These are phyloP conservation scores for Drosophila leontia DNA, from an alignment of 1,140 invertebrate genomes.

Conservation along the genomic window DNA sequence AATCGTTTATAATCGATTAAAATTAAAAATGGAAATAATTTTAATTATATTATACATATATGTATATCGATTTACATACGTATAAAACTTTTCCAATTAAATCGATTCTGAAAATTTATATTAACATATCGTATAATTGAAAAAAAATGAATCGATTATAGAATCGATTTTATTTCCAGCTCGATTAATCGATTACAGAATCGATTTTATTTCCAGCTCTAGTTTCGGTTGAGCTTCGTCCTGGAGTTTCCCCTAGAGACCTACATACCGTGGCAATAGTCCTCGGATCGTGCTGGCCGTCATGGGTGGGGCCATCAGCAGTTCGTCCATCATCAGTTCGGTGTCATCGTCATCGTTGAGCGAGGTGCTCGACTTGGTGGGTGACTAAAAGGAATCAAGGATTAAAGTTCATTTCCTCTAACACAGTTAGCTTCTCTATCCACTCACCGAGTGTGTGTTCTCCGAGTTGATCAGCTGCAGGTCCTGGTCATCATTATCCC, in stretches of 20 bases:
- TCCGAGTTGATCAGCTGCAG: slow-evolving; percentile 88
- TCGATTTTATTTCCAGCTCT: not conserved
- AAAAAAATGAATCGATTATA: too few species aligned
- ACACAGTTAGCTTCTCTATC: not conserved
- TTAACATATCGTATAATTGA: too few species aligned
- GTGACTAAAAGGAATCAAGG: slow-evolving; percentile 77
- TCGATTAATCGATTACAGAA: too few species aligned
- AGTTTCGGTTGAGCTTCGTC: not conserved
- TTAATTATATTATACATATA: too few species aligned
- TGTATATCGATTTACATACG: too few species aligned
- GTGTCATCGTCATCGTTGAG: slow-evolving; percentile 89
- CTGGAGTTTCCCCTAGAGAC: not conserved
- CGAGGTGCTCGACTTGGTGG: slow-evolving; percentile 88
- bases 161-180: too few species aligned
- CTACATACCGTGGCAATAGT: slow-evolving; percentile 87
- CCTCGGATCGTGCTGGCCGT: slow-evolving; percentile 88
- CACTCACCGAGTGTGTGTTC: slow-evolving; percentile 88
- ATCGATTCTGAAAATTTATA: too few species aligned
- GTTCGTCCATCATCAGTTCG: slow-evolving; percentile 90
- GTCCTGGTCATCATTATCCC: slow-evolving; percentile 91
- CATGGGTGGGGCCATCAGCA: slow-evolving; percentile 89
- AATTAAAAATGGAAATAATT: too few species aligned
- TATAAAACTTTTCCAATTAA: too few species aligned
- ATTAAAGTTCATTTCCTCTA: too few species aligned
- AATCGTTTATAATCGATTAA: too few species aligned